Evolutionary conservation across 2,888 invertebrate genomes (phyloP).

Genomic region (Apotomis capreana): DNA sequence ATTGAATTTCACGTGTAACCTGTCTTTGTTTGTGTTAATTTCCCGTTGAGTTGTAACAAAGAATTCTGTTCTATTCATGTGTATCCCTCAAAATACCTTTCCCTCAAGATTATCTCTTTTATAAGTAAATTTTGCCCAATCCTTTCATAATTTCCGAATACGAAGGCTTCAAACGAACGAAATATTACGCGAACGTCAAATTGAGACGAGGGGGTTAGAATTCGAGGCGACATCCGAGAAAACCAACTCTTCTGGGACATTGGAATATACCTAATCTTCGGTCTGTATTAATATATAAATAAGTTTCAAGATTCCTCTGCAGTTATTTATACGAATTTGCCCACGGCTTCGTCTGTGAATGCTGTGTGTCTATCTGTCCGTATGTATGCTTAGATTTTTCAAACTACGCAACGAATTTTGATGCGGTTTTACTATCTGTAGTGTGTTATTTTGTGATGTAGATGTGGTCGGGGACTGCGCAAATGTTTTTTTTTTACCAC

Average conservation of each 20-base stretch:
- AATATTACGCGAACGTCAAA: constrained; percentile 8
- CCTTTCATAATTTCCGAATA: constrained; percentile 26
- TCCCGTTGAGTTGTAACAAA: not conserved
- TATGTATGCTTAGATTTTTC: too few species aligned
- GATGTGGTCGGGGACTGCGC: too few species aligned
- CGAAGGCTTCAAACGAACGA: constrained; percentile 12
- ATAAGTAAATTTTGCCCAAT: constrained; percentile 15
- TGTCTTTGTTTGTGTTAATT: too few species aligned
- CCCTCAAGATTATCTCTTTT: constrained; percentile 1
- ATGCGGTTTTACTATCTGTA: too few species aligned
- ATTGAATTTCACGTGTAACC: too few species aligned
- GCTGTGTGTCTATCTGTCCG: too few species aligned
- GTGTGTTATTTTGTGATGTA: too few species aligned
- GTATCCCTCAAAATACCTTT: not conserved
- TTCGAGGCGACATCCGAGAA: constrained; percentile 13
- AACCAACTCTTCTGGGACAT: constrained; percentile 12
- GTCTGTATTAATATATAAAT: too few species aligned
- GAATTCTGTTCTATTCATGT: not conserved
- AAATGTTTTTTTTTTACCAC: too few species aligned
- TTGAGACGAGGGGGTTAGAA: constrained; percentile 19
- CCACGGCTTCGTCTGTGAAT: too few species aligned
- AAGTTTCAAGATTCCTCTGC: not conserved
- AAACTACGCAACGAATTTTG: too few species aligned
- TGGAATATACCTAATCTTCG: not conserved
- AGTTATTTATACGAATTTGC: not conserved